Evolutionary conservation across 2,888 invertebrate species (phyloP).

Genomic region (Cremastinae sp.): DNA sequence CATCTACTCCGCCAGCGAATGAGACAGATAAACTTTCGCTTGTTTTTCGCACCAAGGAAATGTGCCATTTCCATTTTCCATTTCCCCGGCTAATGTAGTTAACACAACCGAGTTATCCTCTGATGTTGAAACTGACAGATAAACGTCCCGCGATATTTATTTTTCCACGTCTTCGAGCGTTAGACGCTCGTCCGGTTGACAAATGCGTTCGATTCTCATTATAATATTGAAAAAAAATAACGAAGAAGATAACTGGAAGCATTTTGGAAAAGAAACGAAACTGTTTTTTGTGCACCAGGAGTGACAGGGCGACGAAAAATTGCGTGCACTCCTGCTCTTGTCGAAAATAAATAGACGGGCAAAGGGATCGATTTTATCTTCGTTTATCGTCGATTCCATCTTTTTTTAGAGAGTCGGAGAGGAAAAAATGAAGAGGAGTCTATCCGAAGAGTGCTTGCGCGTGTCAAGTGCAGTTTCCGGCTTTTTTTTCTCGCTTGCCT

Average conservation of each 20-base stretch:
- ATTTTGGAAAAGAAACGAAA: neutral
- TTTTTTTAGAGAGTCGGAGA: neutral
- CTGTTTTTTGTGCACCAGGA: too few species aligned
- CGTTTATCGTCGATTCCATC: neutral
- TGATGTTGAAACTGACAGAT: constrained; percentile 19
- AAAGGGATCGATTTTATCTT: neutral
- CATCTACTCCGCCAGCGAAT: neutral
- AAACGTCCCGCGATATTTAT: constrained; percentile 2
- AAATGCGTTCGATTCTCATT: neutral
- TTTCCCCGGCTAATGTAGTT: constrained; percentile 36
- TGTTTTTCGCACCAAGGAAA: constrained; percentile 50
- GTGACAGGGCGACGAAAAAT: too few species aligned
- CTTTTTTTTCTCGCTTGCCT: constrained; percentile 32
- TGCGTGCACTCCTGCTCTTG: too few species aligned
- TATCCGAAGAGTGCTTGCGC: constrained; percentile 38
- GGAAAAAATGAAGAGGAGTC: constrained; percentile 20
- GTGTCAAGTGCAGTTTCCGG: constrained; percentile 54
- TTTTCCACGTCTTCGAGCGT: neutral
- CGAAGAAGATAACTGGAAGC: neutral
- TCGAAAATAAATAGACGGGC: too few species aligned
- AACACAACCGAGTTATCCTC: neutral
- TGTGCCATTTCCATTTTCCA: constrained; percentile 33
- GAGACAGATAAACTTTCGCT: constrained; percentile 18
- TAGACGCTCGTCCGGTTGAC: neutral
- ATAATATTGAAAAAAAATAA: neutral